Percentiles rank a stretch among this genome's conserved stretches.
These are phyloP conservation scores for Desoria tigrina DNA, from an alignment of 2,888 invertebrate species.

Conservation along the genomic window DNA sequence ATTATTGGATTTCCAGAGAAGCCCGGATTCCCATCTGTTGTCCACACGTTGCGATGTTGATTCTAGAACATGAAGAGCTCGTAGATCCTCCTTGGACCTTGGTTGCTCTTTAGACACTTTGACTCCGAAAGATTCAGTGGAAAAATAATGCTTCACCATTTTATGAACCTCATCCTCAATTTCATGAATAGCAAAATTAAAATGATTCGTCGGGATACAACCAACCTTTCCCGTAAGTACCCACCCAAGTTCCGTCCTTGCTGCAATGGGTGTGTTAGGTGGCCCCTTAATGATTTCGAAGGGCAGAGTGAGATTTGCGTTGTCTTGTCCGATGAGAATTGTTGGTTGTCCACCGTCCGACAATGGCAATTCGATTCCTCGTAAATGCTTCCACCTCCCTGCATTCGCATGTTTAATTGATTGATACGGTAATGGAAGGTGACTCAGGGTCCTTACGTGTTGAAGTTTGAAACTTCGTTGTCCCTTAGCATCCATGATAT, in stretches of 20 bases:
- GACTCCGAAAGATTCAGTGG: no score
- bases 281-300: conserved; percentile 16
- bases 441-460: not conserved
- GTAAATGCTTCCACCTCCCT: not conserved
- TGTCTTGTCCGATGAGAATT: conserved; percentile 30
- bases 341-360: conserved; percentile 2
- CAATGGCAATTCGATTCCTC: not conserved
- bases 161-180: not conserved
- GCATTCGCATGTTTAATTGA: not conserved
- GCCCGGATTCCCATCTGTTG: conserved; percentile 24
- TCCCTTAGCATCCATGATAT: not conserved
- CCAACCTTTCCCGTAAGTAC: conserved; percentile 16
- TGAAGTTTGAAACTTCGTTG: not conserved
- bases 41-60: not conserved
- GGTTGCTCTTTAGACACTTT: not conserved
- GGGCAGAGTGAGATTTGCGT: conserved; percentile 15
- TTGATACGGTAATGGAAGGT: not conserved
- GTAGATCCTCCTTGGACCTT: conserved; percentile 7
- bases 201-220: not conserved
- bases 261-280: conserved; percentile 14
- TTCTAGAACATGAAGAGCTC: conserved; percentile 4
- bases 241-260: conserved; percentile 26
- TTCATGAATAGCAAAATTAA: not conserved
- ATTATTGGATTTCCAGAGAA: conserved; percentile 29
- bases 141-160: not conserved